phyloP scores from a whole-genome alignment of 2,113 vertebrate species.

The Poeciliopsis prolifica region DNA sequence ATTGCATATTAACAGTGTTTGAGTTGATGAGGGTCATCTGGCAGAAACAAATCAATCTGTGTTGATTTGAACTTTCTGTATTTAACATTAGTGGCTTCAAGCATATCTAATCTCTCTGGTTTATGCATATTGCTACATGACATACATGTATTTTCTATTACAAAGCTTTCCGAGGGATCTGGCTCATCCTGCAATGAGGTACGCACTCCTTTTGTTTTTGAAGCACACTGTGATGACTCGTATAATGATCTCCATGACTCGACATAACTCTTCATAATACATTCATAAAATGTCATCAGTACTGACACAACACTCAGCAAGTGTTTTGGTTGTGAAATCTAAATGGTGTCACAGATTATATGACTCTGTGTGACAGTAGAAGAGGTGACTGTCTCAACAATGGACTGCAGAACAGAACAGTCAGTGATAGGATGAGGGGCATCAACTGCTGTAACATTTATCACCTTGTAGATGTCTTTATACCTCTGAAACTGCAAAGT shows the following conservation, averaged over 20 bases:
- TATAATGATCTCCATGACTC: conserved; percentile 46
- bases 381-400: too few relatives aligned
- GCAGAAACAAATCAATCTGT: too few relatives aligned
- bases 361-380: not conserved
- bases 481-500: not conserved
- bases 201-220: conserved; percentile 63
- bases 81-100: not conserved
- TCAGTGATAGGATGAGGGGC: too few relatives aligned
- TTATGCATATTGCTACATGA: not conserved
- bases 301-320: not conserved
- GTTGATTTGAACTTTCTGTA: not conserved
- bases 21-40: too few relatives aligned
- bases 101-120: not conserved
- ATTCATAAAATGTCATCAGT: not conserved
- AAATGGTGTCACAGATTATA: conserved; percentile 5
- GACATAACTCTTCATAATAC: conserved; percentile 50
- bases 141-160: conserved; percentile 75
- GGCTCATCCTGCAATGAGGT: conserved; percentile 80
- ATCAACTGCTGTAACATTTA: too few relatives aligned
- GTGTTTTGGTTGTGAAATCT: conserved; percentile 5
- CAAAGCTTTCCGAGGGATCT: conserved; percentile 81
- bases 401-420: too few relatives aligned
- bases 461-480: too few relatives aligned
- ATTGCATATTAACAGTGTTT: too few relatives aligned
- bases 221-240: conserved; percentile 37